Evolutionary conservation across 1,140 invertebrate species (phyloP).

Genomic region (Armadillidium nasatum): DNA sequence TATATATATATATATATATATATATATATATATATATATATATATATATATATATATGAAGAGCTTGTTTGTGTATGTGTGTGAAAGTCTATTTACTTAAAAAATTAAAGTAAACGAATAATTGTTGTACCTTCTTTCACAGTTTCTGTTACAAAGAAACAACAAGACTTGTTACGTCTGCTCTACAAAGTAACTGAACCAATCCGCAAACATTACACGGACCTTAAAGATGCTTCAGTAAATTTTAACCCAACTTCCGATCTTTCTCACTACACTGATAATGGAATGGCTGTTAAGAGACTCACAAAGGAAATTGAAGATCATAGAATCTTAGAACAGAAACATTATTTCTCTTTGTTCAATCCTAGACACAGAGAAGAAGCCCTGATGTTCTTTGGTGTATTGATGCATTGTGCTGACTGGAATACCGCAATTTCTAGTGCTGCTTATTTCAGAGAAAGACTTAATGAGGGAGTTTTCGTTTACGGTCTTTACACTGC

Average conservation of each 20-base stretch:
- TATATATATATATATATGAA: no score
- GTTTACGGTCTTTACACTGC: conserved; percentile 17
- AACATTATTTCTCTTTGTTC: conserved; percentile 37
- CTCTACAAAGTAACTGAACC: background rate
- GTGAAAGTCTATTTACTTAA: background rate
- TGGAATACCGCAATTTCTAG: background rate
- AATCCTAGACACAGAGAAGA: conserved; percentile 34
- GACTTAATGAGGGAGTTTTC: conserved; percentile 20
- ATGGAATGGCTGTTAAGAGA: conserved; percentile 17
- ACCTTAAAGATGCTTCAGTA: no score
- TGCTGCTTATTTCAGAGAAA: conserved; percentile 28
- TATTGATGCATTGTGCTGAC: conserved; percentile 4
- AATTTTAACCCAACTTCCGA: conserved; percentile 27
- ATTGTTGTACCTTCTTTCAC: no score
- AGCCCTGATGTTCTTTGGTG: conserved; percentile 36
- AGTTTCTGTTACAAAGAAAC: conserved; percentile 21
- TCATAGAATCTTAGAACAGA: conserved; percentile 21
- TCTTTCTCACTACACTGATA: conserved; percentile 24
- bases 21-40: conserved; percentile 12
- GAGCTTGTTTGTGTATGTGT: background rate
- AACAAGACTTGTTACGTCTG: conserved; percentile 33
- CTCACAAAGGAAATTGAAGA: conserved; percentile 28
- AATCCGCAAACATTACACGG: no score
- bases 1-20: conserved; percentile 21
- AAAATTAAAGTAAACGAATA: no score